Conservation (phyloP, 2,888 invertebrate species). For the Zygothrica quintamaculata region DNA sequence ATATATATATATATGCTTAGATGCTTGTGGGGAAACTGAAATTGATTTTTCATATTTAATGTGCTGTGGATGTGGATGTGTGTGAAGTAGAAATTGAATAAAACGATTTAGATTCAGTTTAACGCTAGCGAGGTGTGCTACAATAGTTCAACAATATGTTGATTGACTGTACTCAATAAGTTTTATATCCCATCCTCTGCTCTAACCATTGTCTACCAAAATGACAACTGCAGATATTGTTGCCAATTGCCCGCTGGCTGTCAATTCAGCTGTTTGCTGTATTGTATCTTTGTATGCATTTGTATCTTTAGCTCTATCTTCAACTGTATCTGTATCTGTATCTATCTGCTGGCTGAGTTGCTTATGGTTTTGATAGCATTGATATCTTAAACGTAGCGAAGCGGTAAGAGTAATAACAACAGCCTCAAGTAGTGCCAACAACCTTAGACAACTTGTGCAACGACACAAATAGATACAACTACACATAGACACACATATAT, state of each 20-base stretch:
- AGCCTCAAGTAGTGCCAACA: conserved; percentile 26
- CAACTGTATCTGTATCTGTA: background rate
- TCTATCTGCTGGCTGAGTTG: conserved; percentile 7
- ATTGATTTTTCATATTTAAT: conserved; percentile 74
- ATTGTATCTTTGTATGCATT: background rate
- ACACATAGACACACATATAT: conserved; percentile 7
- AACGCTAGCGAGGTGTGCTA: conserved; percentile 8
- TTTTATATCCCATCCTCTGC: too few species aligned
- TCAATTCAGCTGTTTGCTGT: background rate
- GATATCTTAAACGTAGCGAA: conserved; percentile 18
- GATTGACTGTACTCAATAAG: background rate
- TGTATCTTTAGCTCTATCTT: conserved; percentile 8
- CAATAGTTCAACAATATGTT: background rate
- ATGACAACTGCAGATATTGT: background rate
- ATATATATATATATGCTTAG: conserved; percentile 34
- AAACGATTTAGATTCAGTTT: conserved; percentile 3
- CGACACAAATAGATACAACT: too few species aligned
- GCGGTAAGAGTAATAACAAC: conserved; percentile 24
- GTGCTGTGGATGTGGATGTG: conserved; percentile 7
- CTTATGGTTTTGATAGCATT: conserved; percentile 28
- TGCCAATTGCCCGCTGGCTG: background rate
- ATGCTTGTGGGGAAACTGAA: conserved; percentile 47
- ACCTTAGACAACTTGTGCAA: conserved; percentile 33
- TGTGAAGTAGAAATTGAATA: conserved; percentile 35
- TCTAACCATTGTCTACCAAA: too few species aligned